Evolutionary conservation across 2,113 vertebrate genomes (phyloP), one percentile per base, ranked within the genome.

Genomic region (Alligator sinensis): DNA sequence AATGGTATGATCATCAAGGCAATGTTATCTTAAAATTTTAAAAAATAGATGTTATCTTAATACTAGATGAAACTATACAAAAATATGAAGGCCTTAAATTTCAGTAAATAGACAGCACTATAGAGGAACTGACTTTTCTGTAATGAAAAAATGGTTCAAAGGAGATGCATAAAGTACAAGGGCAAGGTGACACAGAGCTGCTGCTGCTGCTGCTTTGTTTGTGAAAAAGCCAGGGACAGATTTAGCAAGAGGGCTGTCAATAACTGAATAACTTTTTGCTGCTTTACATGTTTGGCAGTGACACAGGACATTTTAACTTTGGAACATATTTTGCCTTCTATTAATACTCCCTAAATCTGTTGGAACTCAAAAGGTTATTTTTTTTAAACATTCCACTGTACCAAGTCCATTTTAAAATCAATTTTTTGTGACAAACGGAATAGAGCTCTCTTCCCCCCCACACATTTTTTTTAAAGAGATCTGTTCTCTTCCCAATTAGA

Each of bases 1-100:
- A 83, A 83, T 91, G 80, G 82, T 96, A 93, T 77, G 93, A 95
- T 97, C 86, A 87, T 92, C 91, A 91, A 78, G 88, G 72, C 87
- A 92, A 96, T 94, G 81, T 96, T 95, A 97, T 92, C 87, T 96
- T 97, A 94, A 86, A 91, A 88, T 95, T 92, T 28, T 68, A 7
- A 92, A 95, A 96, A 96, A 92, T 28, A 88, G 87, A 80, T 68
- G 90, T 68, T 76, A 30, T 83, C n/a, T 11, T 94, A 95, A 89
- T 88, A 93, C 72, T 38, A 82, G 85, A 81, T 94, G 82, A 89
- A n/a, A 70, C 79, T 74, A 77, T 58, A 79, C 58, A 91, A 24
- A 89, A 80, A 86, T 91, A 64, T 84, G 64, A 90, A 82, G 28
- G 5, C 60, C 18, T 62, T 85, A 55, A n/a, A 83, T 91, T 96